phyloP scores from a whole-genome alignment of 2,888 invertebrate species.

The Listrodromus nycthemerus region DNA sequence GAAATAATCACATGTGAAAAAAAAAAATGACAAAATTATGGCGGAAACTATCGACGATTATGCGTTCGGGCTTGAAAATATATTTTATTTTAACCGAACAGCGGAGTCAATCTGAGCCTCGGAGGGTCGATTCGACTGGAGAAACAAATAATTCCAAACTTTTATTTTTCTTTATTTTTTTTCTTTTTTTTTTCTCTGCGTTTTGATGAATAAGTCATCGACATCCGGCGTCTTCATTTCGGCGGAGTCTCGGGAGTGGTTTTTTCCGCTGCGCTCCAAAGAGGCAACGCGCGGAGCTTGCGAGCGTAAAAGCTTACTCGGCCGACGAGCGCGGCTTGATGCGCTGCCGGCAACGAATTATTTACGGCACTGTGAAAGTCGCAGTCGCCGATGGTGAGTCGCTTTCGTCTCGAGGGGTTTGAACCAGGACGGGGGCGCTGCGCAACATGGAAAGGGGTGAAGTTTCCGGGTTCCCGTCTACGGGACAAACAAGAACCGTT shows the following conservation, averaged over 20 bases:
- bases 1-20: too few species aligned
- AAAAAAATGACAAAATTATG: too few species aligned
- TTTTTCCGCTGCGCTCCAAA: background rate
- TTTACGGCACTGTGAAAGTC: constrained; percentile 68
- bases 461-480: constrained; percentile 17
- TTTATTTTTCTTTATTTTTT: too few species aligned
- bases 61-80: too few species aligned
- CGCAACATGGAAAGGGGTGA: background rate
- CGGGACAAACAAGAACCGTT: constrained; percentile 36
- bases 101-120: background rate
- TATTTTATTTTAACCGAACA: too few species aligned
- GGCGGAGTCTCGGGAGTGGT: background rate
- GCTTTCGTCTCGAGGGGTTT: constrained; percentile 3
- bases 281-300: background rate
- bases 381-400: constrained; percentile 51
- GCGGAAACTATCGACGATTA: too few species aligned
- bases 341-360: constrained; percentile 61
- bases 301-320: constrained; percentile 25
- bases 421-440: background rate
- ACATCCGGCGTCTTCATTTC: background rate
- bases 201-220: background rate
- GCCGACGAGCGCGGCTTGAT: background rate
- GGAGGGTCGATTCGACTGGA: background rate
- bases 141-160: background rate
- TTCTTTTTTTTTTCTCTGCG: background rate